Percentiles rank a stretch among this genome's conserved stretches.
phyloP scores from a whole-genome alignment of 2,113 vertebrate species.

The Cyanoderma ruficeps region DNA sequence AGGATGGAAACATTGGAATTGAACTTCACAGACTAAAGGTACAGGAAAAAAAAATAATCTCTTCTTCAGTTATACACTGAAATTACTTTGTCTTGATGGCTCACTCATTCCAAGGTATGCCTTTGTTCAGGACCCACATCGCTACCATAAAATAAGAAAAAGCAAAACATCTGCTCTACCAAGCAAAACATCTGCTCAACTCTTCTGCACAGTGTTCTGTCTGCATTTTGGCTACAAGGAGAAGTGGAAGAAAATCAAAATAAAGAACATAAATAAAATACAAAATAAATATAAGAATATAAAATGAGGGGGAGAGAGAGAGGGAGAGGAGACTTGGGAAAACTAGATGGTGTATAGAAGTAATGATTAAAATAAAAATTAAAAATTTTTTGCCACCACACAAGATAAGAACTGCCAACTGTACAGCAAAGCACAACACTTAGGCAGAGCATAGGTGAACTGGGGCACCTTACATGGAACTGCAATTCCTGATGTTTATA shows the following conservation, averaged over 20 bases:
- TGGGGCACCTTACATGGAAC: neutral
- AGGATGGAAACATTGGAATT: neutral
- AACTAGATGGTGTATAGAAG: neutral
- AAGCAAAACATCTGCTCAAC: neutral
- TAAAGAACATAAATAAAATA: neutral
- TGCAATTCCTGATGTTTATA: neutral
- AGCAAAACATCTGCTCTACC: neutral
- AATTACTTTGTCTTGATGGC: neutral
- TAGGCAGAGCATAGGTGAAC: neutral
- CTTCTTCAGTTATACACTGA: neutral
- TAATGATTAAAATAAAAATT: neutral
- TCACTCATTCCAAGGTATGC: neutral
- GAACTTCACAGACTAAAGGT: neutral
- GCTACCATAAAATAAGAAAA: neutral
- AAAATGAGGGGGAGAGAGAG: too few relatives aligned
- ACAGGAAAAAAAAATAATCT: neutral
- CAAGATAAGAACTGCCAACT: neutral
- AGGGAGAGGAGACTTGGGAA: neutral
- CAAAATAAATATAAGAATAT: too few relatives aligned
- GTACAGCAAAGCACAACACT: accelerated
- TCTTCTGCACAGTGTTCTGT: neutral
- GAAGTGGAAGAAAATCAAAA: neutral
- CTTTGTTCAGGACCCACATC: neutral
- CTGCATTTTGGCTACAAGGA: neutral
- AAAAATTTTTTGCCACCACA: neutral